phyloP scores from a whole-genome alignment of 2,888 invertebrate genomes.

The Euphydryas editha region DNA sequence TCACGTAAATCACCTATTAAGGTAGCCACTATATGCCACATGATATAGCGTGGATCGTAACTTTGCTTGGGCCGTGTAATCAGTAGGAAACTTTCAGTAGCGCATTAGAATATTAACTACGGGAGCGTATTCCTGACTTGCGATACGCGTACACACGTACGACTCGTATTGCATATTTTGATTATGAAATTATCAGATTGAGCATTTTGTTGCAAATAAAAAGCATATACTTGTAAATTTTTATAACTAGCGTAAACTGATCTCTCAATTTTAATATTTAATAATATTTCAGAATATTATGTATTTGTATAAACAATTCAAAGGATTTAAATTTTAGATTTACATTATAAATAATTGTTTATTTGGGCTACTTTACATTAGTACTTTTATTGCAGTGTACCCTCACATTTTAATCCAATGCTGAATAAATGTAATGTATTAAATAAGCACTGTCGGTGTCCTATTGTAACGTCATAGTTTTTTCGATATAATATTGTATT shows the following conservation, averaged over 20 bases:
- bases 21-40: slow-evolving; percentile 56
- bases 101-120: slow-evolving; percentile 73
- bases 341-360: slow-evolving; percentile 70
- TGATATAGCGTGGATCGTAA: slow-evolving; percentile 54
- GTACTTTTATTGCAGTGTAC: slow-evolving; percentile 66
- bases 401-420: slow-evolving; percentile 70
- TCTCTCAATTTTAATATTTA: slow-evolving; percentile 81
- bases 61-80: slow-evolving; percentile 74
- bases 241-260: slow-evolving; percentile 82
- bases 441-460: slow-evolving; percentile 78
- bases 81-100: slow-evolving; percentile 72
- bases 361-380: slow-evolving; percentile 71
- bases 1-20: slow-evolving; percentile 52
- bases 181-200: slow-evolving; percentile 66
- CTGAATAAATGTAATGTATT: slow-evolving; percentile 72
- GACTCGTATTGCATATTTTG: slow-evolving; percentile 58
- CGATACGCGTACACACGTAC: slow-evolving; percentile 56
- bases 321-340: slow-evolving; percentile 76
- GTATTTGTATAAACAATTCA: slow-evolving; percentile 80
- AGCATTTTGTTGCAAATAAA: slow-evolving; percentile 72
- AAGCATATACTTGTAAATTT: slow-evolving; percentile 79
- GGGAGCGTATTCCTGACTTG: slow-evolving; percentile 69
- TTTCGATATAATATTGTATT: slow-evolving; percentile 82
- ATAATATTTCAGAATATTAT: slow-evolving; percentile 78
- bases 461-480: slow-evolving; percentile 80